A percentile compares a stretch with the other conserved stretches of the same genome.
phyloP scores from a whole-genome alignment of 2,113 vertebrate genomes.

The Gnathonemus echidnorhynchus region DNA sequence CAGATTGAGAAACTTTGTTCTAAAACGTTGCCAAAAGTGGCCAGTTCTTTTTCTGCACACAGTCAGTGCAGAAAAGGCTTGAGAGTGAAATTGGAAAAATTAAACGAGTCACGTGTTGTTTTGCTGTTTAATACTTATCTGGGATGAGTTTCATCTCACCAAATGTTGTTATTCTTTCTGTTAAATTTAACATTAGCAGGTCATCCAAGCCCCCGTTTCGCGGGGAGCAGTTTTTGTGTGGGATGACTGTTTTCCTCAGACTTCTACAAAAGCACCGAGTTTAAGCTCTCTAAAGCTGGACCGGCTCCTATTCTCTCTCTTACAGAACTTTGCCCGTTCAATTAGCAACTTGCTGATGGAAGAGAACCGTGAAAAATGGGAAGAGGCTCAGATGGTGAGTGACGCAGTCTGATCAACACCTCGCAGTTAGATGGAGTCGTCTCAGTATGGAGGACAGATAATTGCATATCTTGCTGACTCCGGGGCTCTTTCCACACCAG shows the following conservation, averaged over 20 bases:
- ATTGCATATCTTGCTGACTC: neutral
- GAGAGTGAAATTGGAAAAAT: neutral
- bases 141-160: neutral
- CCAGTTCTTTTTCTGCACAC: neutral
- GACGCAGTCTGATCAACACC: neutral
- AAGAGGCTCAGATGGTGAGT: slow-evolving; percentile 90
- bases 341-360: slow-evolving; percentile 91
- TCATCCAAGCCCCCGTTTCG: neutral
- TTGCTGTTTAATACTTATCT: slow-evolving; percentile 3
- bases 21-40: neutral
- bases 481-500: slow-evolving; percentile 48
- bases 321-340: slow-evolving; percentile 89
- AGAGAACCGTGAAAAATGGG: slow-evolving; percentile 90
- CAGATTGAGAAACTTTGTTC: neutral
- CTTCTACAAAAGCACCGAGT: neutral
- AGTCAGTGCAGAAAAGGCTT: neutral
- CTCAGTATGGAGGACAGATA: neutral
- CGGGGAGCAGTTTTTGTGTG: neutral
- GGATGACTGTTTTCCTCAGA: neutral
- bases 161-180: neutral
- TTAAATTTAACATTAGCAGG: neutral
- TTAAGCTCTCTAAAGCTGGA: neutral
- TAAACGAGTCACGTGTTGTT: neutral
- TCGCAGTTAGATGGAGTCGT: neutral
- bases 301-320: slow-evolving; percentile 6